A percentile compares a stretch with the other conserved stretches of the same genome.
These are phyloP conservation scores for Drosophila macrospina DNA, from an alignment of 2,888 invertebrate species.

Conservation along the genomic window DNA sequence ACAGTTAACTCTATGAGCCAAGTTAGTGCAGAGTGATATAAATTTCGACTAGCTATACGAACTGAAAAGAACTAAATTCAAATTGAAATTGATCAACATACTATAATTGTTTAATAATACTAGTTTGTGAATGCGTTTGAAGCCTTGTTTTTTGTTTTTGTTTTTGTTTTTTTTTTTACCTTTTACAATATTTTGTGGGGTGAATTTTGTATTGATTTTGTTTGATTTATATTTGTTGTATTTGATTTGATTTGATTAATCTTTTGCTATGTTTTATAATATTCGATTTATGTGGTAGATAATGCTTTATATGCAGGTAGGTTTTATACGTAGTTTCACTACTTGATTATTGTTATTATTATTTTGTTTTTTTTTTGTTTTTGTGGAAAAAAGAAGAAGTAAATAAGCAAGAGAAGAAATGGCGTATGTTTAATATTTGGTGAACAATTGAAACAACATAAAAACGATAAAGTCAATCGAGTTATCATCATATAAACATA, in stretches of 20 bases:
- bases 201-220: slow-evolving; percentile 54
- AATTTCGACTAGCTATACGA: slow-evolving; percentile 36
- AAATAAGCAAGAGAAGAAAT: slow-evolving; percentile 82
- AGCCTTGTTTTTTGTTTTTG: slow-evolving; percentile 49
- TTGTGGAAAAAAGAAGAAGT: slow-evolving; percentile 75
- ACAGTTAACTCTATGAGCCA: neutral
- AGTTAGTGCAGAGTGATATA: slow-evolving; percentile 3
- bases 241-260: slow-evolving; percentile 31
- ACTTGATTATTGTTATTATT: slow-evolving; percentile 49
- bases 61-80: slow-evolving; percentile 15
- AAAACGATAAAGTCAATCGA: slow-evolving; percentile 73
- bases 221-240: slow-evolving; percentile 8
- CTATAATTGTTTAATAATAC: slow-evolving; percentile 33
- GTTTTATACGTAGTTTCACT: slow-evolving; percentile 49
- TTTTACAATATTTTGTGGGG: slow-evolving; percentile 76
- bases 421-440: slow-evolving; percentile 81
- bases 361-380: slow-evolving; percentile 37
- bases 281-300: slow-evolving; percentile 42
- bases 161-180: slow-evolving; percentile 63
- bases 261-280: slow-evolving; percentile 46
- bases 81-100: slow-evolving; percentile 20
- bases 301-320: slow-evolving; percentile 62
- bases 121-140: slow-evolving; percentile 73
- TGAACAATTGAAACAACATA: slow-evolving; percentile 72
- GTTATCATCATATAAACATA: slow-evolving; percentile 63